Evolutionary conservation across 2,797 vertebrate genomes (phyloP), one percentile per base, ranked within the genome.

Genomic region (Melanotaenia boesemani): DNA sequence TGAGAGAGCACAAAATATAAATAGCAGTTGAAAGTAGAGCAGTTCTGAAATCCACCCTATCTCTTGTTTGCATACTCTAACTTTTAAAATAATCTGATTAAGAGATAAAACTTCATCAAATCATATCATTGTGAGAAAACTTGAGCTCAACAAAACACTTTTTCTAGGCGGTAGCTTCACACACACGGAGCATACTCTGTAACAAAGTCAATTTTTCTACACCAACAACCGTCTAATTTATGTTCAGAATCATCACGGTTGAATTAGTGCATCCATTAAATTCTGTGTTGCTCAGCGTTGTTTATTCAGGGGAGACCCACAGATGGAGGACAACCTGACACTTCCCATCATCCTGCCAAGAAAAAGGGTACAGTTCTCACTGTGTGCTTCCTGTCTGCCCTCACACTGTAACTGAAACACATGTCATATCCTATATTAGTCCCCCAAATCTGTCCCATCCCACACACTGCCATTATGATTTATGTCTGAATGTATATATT

Each of bases 331-430:
- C 34, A 63, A 60, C 41, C 75, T 79, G 66, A 84, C 82, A 82
- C 77, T 89, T 89, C 74, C 79, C 77, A 81, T 80, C 81, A 63
- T 57, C 55, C 63, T 16, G 83, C 87, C 85, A 80, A 85, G 66
- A 78, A 77, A 82, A 82, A 70, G 77, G 54, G 66, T 65, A 56
- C 75, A 75, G 77, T 83, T 68, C n/a, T 79, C 75, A 74, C 67
- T 41, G 66, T 57, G 24, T 70, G 78, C 77, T 83, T 90, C 85
- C 83, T 83, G 73, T 82, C 80, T 88, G 63, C 61, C 52, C 66
- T 57, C 55, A 13, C 22, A 60, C 59, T 80, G 63, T 68, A 59
- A 61, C 60, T 56, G 34, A 68, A 69, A 67, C 62, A 74, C 63
- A 32, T 63, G 68, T 63, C 20, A n/a, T n/a, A 6, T 41, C 3